Percentiles rank a stretch among this genome's conserved stretches.
These are phyloP conservation scores for Aleadryas rufinucha DNA, from an alignment of 2,113 vertebrate genomes.

Conservation along the genomic window DNA sequence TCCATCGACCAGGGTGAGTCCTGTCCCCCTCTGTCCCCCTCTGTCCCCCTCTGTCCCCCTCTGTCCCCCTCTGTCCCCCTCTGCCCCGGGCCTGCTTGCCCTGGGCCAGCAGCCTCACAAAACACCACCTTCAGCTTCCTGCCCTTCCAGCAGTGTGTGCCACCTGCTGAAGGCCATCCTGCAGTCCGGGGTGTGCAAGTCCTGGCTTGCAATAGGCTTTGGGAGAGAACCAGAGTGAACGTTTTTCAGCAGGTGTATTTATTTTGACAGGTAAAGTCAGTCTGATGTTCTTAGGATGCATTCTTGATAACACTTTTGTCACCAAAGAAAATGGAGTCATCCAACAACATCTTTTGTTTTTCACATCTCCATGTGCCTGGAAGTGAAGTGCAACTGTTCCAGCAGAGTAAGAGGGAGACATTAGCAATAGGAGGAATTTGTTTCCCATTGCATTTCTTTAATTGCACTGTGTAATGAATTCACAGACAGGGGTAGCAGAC, in stretches of 20 bases:
- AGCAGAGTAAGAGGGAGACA: neutral
- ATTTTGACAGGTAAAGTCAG: neutral
- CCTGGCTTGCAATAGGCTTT: neutral
- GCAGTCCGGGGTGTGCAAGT: neutral
- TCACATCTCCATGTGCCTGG: neutral
- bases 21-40: neutral
- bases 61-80: neutral
- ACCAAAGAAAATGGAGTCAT: neutral
- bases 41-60: neutral
- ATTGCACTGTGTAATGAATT: neutral
- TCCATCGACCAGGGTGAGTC: slow-evolving; percentile 96
- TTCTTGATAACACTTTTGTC: neutral
- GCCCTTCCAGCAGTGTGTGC: neutral
- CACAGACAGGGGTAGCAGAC: neutral
- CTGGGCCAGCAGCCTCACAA: neutral
- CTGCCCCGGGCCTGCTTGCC: neutral
- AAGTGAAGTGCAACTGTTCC: neutral
- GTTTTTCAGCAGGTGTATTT: neutral
- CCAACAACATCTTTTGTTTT: neutral
- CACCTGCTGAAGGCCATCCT: neutral
- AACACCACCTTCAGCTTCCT: neutral
- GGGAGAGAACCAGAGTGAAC: neutral
- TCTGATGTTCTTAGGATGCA: neutral
- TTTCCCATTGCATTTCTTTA: neutral
- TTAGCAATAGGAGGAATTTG: neutral